Conservation (phyloP, 2,113 vertebrate genomes). For the Xenopus borealis region DNA sequence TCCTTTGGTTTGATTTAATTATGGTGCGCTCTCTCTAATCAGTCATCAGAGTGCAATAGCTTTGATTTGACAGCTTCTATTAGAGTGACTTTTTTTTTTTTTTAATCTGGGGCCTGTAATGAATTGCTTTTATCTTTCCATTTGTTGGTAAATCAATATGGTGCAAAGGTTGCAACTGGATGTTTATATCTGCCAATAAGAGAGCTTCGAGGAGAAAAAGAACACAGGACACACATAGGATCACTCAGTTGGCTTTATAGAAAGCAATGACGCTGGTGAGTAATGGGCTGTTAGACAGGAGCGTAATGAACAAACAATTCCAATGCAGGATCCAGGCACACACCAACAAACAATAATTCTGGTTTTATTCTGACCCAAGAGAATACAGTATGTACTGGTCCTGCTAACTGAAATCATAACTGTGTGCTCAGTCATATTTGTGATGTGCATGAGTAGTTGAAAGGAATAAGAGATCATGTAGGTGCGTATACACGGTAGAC, state of each 20-base stretch:
- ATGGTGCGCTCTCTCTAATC: background rate
- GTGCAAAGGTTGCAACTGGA: conserved; percentile 12
- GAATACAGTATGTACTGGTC: too few relatives aligned
- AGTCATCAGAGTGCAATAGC: background rate
- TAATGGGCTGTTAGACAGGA: conserved; percentile 16
- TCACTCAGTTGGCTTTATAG: conserved; percentile 19
- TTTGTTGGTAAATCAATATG: conserved; percentile 36
- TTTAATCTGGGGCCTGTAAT: conserved; percentile 12
- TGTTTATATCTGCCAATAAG: conserved; percentile 33
- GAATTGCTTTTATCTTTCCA: conserved; percentile 28
- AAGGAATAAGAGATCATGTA: too few relatives aligned
- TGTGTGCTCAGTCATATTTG: too few relatives aligned
- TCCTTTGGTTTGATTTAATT: too few relatives aligned
- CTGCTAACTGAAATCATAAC: too few relatives aligned
- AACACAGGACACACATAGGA: conserved; percentile 2
- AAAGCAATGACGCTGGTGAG: conserved; percentile 20
- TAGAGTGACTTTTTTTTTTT: conserved; percentile 6
- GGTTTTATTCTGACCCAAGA: too few relatives aligned
- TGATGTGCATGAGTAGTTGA: too few relatives aligned
- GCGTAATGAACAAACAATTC: conserved; percentile 11
- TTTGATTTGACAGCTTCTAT: conserved; percentile 10
- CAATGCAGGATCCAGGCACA: background rate
- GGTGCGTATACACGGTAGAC: too few relatives aligned
- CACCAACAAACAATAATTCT: too few relatives aligned
- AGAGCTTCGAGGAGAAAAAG: background rate